phyloP scores from a whole-genome alignment of 2,888 invertebrate species.

The Heliconius ethilla region DNA sequence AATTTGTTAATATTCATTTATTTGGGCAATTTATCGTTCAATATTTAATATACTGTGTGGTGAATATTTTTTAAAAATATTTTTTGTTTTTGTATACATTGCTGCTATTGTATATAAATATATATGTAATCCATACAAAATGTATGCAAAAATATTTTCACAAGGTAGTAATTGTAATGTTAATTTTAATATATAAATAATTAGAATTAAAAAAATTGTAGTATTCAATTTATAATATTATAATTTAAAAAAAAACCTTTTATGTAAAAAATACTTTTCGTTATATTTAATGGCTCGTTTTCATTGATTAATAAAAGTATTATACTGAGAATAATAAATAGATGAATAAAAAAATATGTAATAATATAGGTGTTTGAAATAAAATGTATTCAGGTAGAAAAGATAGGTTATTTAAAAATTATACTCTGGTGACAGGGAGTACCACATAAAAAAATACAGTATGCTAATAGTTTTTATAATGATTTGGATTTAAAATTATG shows the following conservation, averaged over 20 bases:
- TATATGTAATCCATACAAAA: background rate
- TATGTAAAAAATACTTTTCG: background rate
- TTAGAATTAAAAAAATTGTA: background rate
- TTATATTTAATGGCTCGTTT: background rate
- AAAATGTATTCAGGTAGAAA: no score
- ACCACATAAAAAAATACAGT: no score
- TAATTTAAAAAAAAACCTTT: background rate
- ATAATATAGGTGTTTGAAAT: no score
- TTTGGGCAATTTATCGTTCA: background rate
- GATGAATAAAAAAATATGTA: no score
- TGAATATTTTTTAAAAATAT: background rate
- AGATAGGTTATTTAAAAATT: no score
- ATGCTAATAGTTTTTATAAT: no score
- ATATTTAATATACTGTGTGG: background rate
- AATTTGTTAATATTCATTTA: conserved; percentile 4
- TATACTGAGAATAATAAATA: no score
- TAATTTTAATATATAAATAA: background rate
- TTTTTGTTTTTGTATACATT: background rate
- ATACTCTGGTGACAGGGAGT: no score
- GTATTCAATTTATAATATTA: background rate
- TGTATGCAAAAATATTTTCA: background rate
- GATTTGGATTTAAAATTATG: no score
- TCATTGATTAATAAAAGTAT: background rate
- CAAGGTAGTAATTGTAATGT: background rate
- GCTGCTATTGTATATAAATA: background rate